Conservation (phyloP, 2,888 invertebrate species). For the Ichneumoninae sp. region DNA sequence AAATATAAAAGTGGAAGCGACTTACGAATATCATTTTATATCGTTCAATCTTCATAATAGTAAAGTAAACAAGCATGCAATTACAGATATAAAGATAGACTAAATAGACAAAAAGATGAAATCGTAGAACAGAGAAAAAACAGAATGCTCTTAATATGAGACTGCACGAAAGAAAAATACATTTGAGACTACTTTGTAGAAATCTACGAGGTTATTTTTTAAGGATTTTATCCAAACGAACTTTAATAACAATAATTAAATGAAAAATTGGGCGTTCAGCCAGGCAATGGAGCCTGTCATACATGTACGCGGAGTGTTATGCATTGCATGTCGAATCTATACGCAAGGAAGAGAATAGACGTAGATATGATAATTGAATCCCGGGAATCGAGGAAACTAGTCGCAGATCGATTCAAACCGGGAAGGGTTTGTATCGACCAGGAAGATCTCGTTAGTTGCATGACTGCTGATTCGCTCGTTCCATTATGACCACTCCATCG, state of each 20-base stretch:
- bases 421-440: slow-evolving; percentile 29
- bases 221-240: background rate
- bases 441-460: slow-evolving; percentile 19
- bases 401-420: slow-evolving; percentile 34
- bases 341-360: slow-evolving; percentile 32
- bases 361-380: slow-evolving; percentile 42
- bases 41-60: background rate
- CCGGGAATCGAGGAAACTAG: slow-evolving; percentile 29
- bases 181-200: background rate
- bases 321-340: background rate
- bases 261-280: background rate
- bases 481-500: slow-evolving; percentile 1
- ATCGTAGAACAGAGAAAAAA: background rate
- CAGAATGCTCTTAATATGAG: background rate
- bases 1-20: background rate
- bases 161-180: background rate
- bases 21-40: background rate
- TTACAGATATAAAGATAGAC: background rate
- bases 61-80: no score
- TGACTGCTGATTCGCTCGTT: slow-evolving; percentile 11
- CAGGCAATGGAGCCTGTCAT: background rate
- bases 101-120: background rate
- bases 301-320: background rate
- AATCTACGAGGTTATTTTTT: background rate
- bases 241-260: background rate